Base-by-base conservation (phyloP, 1,140 invertebrate genomes). In the Drosophila repleta region DNA sequence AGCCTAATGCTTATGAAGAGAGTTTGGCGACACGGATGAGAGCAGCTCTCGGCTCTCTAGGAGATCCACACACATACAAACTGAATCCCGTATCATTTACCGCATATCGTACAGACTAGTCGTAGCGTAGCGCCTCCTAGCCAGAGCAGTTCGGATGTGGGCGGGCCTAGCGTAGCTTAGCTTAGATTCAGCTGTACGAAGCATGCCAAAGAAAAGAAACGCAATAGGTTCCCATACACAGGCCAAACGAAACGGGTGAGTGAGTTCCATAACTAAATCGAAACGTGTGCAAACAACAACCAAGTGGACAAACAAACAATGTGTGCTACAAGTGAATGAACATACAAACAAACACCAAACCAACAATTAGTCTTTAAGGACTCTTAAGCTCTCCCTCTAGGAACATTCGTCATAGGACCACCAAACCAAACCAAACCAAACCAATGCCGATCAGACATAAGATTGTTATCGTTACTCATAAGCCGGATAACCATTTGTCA, bases 231-330 rank as follows among this genome's bases (percentile, higher is more conserved):
- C 57, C 73, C 51, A 71, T 53, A 70, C 24, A 71, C 66, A 60
- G 39, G 39, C n/a, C 29, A 76, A 53, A 35, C 41, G 32, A 29
- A 61, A 79, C 82, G 82, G 82, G 82, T 88, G 82, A 85, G 82
- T 87, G 82, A 87, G 82, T 88, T 78, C 66, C 78, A 70, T 49
- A 70, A 85, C 80, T 43, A 39, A 67, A 76, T 70, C 66, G 74
- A 61, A 52, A 46, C 17, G 32, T 66, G 76, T 72, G 71, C n/a
- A 21, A 57, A 29, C n/a, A 67, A 49, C 62, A 8, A n/a, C n/a
- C 17, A 55, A 70, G 53, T 55, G 70, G 55, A 62, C 35, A 55
- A 64, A 49, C 21, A 21, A 70, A 70, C 60, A 26, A 56, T 57
- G 52, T 64, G 67, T 70, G 32, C 55, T 55, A n/a, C n/a, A 39